A percentile compares a stretch with the other conserved stretches of the same genome.
Evolutionary conservation across 2,113 vertebrate genomes (phyloP).

Genomic region (Paedocypris sp.): DNA sequence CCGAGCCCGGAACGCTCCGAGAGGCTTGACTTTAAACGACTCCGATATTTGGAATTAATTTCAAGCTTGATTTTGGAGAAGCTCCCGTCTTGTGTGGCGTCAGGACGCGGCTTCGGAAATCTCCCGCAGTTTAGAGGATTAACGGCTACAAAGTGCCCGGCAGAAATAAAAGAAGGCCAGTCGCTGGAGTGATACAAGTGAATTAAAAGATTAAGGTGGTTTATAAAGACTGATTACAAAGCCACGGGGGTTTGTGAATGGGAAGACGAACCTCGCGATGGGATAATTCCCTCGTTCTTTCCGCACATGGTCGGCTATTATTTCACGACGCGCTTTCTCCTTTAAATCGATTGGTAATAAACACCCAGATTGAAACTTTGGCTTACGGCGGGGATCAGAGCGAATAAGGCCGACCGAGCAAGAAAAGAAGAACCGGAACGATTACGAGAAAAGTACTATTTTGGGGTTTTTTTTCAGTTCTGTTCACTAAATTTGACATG

Average conservation of each 20-base stretch:
- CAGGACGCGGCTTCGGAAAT: slow-evolving; percentile 50
- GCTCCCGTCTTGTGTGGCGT: slow-evolving; percentile 52
- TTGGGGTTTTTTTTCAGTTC: too few relatives aligned
- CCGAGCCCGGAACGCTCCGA: too few relatives aligned
- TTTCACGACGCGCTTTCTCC: slow-evolving; percentile 32
- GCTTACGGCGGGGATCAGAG: slow-evolving; percentile 6
- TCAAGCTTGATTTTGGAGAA: slow-evolving; percentile 26
- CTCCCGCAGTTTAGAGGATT: slow-evolving; percentile 66
- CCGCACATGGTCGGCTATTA: slow-evolving; percentile 45
- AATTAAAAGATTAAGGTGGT: slow-evolving; percentile 72
- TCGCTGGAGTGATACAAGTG: slow-evolving; percentile 65
- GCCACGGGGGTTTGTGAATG: slow-evolving; percentile 61
- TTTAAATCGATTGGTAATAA: slow-evolving; percentile 40
- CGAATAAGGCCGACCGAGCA: slow-evolving; percentile 15
- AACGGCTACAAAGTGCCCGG: slow-evolving; percentile 59
- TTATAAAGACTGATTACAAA: slow-evolving; percentile 69
- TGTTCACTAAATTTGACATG: too few relatives aligned
- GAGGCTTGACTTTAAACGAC: background rate
- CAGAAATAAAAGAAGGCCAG: slow-evolving; percentile 54
- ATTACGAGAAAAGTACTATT: background rate
- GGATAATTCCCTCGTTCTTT: slow-evolving; percentile 58
- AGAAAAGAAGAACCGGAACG: background rate
- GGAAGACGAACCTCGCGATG: slow-evolving; percentile 61
- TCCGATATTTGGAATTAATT: slow-evolving; percentile 6
- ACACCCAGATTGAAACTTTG: slow-evolving; percentile 28